Conservation (phyloP, 1,140 invertebrate genomes). For the Trichogramma pretiosum region DNA sequence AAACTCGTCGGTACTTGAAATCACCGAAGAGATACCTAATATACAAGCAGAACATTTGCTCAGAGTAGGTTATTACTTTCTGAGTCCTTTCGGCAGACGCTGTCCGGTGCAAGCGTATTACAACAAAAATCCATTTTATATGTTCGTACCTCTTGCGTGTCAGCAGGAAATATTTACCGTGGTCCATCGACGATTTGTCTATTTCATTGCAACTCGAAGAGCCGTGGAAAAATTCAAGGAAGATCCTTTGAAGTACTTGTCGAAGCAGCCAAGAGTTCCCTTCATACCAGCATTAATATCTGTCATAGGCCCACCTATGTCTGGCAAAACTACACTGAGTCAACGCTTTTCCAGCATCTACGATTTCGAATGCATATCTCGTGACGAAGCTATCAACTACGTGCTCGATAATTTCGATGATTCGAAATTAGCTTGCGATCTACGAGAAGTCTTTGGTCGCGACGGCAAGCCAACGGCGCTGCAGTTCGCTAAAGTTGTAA, state of each 20-base stretch:
- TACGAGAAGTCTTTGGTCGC: too few relatives aligned
- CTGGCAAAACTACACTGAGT: conserved; percentile 68
- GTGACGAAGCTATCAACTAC: conserved; percentile 43
- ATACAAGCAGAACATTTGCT: conserved; percentile 48
- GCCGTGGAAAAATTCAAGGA: conserved; percentile 43
- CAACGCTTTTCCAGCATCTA: conserved; percentile 43
- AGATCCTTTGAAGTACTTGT: conserved; percentile 48
- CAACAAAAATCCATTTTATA: conserved; percentile 40
- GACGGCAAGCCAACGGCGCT: too few relatives aligned
- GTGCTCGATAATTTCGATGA: too few relatives aligned
- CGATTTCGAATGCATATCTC: conserved; percentile 44
- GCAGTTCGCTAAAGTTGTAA: conserved; percentile 43
- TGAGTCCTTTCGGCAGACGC: conserved; percentile 50
- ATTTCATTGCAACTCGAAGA: conserved; percentile 46
- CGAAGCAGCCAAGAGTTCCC: conserved; percentile 27
- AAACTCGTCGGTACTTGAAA: conserved; percentile 46
- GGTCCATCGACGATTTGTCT: conserved; percentile 49
- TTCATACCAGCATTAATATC: conserved; percentile 59
- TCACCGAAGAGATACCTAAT: conserved; percentile 42
- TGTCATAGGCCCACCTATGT: conserved; percentile 75
- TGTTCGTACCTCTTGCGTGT: conserved; percentile 40
- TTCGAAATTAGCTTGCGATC: too few relatives aligned
- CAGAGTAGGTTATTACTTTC: conserved; percentile 46
- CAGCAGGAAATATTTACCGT: conserved; percentile 43
- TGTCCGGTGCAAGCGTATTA: conserved; percentile 51